Base-by-base conservation (phyloP, 1,140 invertebrate genomes). In the Apis florea region DNA sequence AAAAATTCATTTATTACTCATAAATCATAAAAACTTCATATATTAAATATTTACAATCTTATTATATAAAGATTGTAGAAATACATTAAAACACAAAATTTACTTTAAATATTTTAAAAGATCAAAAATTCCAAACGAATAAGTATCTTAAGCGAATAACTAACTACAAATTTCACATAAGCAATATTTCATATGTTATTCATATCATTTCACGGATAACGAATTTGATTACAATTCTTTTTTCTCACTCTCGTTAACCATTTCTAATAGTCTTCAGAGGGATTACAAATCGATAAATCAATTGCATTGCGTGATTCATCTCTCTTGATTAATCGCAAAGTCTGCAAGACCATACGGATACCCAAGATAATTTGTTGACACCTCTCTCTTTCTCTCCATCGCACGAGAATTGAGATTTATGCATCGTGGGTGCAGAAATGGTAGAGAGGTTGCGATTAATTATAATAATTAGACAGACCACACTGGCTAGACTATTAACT, bases 331-430 rank as follows among this genome's bases (percentile, higher is more conserved):
- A 81, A 81, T 81, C 63, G 71, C 53, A 40, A 47, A 12, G 51
- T 67, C 53, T 17, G 69, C 47, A 47, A 15, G 51, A 56, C 21
- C 17, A 11, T 4, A 1, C 17, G 67, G 10, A 78, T 71, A 61
- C 49, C 12, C 56, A 59, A 58, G 77, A 73, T 73, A 73, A 70
- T 79, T 79, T 79, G 77, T 79, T 73, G 69, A 73, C 59, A 64
- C 77, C 51, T 72, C 69, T 54, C 11, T 69, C 51, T 58, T 54
- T 47, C 69, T 58, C 31, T 64, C 3, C 19, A 31, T 5, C 49
- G n/a, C 54, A 40, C 58, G 76, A 6, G 69, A 64, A 79, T 54
- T n/a, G 69, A 79, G 77, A 79, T 79, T 79, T 79, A 79, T 79
- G 69, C 31, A n/a, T 24, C 75, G 10, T 40, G 49, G 59, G 59